These are phyloP conservation scores for Tetranychus urticae DNA, from an alignment of 1,140 invertebrate species.

Conservation along the genomic window DNA sequence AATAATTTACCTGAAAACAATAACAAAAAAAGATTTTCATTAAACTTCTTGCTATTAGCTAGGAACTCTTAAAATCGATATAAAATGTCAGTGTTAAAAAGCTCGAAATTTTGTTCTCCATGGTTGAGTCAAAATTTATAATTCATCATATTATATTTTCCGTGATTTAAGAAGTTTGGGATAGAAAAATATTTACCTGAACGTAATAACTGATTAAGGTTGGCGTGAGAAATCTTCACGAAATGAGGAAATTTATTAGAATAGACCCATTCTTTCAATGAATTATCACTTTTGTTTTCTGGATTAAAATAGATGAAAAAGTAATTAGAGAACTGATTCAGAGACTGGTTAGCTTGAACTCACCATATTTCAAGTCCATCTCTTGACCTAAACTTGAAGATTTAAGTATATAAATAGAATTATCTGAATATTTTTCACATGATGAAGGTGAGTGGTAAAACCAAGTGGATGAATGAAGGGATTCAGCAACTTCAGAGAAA, in stretches of 20 bases:
- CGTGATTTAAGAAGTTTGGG: no score
- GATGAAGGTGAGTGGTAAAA: constrained; percentile 5
- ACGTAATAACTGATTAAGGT: constrained; percentile 30
- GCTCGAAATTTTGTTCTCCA: not conserved
- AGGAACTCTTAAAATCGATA: not conserved
- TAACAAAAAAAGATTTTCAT: not conserved
- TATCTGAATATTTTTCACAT: not conserved
- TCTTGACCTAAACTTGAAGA: not conserved
- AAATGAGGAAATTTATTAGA: constrained; percentile 70
- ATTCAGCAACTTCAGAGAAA: not conserved
- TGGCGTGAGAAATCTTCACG: constrained; percentile 43
- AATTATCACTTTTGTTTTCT: constrained; percentile 19
- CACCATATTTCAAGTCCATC: not conserved
- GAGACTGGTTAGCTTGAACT: not conserved
- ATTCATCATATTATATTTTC: not conserved
- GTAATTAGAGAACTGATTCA: not conserved
- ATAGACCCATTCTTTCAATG: constrained; percentile 58
- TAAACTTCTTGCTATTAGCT: not conserved
- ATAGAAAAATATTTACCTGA: constrained; percentile 41
- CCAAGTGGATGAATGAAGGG: constrained; percentile 4
- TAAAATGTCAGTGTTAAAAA: constrained; percentile 6
- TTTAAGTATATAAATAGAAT: constrained; percentile 6
- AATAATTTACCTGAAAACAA: constrained; percentile 1
- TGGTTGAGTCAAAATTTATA: not conserved
- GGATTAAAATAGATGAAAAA: not conserved